Evolutionary conservation across 2,888 invertebrate genomes (phyloP), one percentile per base, ranked within the genome.

Genomic region (Cephus pygmeus): DNA sequence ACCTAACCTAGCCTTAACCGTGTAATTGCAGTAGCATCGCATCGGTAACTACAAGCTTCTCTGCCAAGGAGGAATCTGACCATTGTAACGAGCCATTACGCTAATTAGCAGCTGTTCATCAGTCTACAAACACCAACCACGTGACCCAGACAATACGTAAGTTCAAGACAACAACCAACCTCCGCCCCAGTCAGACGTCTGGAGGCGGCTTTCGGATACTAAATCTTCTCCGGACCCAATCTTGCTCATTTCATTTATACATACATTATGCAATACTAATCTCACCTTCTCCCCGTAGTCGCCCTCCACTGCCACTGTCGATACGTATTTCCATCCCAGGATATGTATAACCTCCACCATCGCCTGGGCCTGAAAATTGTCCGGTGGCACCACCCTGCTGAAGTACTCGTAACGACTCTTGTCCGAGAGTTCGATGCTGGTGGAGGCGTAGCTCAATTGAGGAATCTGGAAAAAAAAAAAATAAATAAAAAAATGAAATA

Each of bases 271-370:
- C 40, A 56, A 56, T 23, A 9, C 2, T 2, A 23, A 56, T 56
- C 88, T 93, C 85, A 94, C 95, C 91, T 94, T 94, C 89, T 95
- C 95, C 3, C 96, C 96, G 86, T 96, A 96, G 85, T 95, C 95
- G 23, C 96, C 96, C 85, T 95, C 95, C 69, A 95, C 95, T 34
- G 95, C 95, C 11, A 96, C 94, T 0, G 96, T 96, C 31, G 95
- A 95, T 4, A 96, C 95, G 88, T 95, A 96, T 84, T 93, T 95
- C 96, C 96, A 96, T 69, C 94, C 94, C n/a, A 95, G 92, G 79
- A 93, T 92, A 79, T 93, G 92, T 73, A 95, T 93, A 85, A 95
- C 93, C 89, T 95, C 94, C 34, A 95, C 94, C 92, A 95, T 94
- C 0, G 95, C 89, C 82, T 94, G 94, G 0, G 95, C 95, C 88